Evolutionary conservation across 2,888 invertebrate species (phyloP).

Genomic region (Biston betularia): DNA sequence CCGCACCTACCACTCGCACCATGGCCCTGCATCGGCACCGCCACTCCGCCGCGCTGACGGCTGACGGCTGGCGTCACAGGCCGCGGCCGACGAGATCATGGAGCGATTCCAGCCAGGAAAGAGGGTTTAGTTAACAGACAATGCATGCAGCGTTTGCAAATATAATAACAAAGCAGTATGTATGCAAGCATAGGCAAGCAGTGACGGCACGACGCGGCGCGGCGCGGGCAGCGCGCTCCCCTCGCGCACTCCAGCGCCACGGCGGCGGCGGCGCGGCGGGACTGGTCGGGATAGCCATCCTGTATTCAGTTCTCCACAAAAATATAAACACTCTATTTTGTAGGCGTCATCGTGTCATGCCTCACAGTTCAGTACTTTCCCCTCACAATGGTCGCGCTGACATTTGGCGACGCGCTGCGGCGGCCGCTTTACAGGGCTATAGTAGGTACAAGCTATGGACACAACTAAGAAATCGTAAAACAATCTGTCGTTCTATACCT

Average conservation of each 20-base stretch:
- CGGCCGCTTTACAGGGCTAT: no score
- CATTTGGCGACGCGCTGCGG: no score
- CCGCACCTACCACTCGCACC: slow-evolving; percentile 18
- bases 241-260: slow-evolving; percentile 6
- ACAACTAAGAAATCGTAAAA: no score
- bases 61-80: slow-evolving; percentile 16
- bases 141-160: slow-evolving; percentile 25
- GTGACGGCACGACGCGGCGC: slow-evolving; percentile 11
- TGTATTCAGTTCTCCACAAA: background rate
- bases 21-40: slow-evolving; percentile 43
- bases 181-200: slow-evolving; percentile 28
- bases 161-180: slow-evolving; percentile 11
- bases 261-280: background rate
- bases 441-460: no score
- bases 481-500: no score
- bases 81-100: slow-evolving; percentile 19
- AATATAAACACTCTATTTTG: background rate
- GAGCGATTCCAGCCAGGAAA: background rate
- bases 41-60: slow-evolving; percentile 1
- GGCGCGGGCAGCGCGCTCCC: no score
- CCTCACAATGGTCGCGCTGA: no score
- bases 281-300: no score
- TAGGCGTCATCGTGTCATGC: background rate
- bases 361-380: background rate
- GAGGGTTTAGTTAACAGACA: slow-evolving; percentile 20